These are phyloP conservation scores for Trachops cirrhosus DNA, from an alignment of 2,797 vertebrate genomes.

Conservation along the genomic window DNA sequence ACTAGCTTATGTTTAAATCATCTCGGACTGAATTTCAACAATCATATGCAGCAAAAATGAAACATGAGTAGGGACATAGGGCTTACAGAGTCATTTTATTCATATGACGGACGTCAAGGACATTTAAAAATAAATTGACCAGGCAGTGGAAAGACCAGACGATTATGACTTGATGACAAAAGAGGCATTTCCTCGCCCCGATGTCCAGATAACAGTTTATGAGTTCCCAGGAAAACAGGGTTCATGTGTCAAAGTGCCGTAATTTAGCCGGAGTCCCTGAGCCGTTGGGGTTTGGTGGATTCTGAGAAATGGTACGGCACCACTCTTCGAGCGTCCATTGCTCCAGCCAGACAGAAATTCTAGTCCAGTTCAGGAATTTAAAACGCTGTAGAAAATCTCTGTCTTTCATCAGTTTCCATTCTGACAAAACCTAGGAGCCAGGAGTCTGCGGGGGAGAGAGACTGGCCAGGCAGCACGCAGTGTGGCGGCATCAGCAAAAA, in stretches of 20 bases:
- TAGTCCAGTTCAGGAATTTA: constrained; percentile 21
- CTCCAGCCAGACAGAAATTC: constrained; percentile 43
- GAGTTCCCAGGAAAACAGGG: background rate
- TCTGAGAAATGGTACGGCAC: background rate
- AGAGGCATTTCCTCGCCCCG: background rate
- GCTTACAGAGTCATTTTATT: background rate
- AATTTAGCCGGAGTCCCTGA: background rate
- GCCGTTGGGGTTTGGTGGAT: background rate
- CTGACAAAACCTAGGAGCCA: background rate
- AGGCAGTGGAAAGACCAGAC: background rate
- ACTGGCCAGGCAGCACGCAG: rapidly evolving
- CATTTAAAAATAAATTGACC: constrained; percentile 17
- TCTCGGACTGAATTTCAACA: background rate
- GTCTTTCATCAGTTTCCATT: constrained; percentile 62
- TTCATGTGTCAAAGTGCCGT: background rate
- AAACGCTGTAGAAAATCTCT: constrained; percentile 15
- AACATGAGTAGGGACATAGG: background rate
- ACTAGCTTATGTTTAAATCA: constrained; percentile 9
- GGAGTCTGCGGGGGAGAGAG: background rate
- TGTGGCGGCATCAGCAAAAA: background rate
- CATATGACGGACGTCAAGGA: background rate
- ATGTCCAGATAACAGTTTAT: constrained; percentile 32
- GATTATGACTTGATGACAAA: constrained; percentile 43
- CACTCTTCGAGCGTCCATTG: background rate
- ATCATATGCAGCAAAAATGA: background rate